Conservation (phyloP, 1,140 invertebrate genomes). For the Nilaparvata lugens region DNA sequence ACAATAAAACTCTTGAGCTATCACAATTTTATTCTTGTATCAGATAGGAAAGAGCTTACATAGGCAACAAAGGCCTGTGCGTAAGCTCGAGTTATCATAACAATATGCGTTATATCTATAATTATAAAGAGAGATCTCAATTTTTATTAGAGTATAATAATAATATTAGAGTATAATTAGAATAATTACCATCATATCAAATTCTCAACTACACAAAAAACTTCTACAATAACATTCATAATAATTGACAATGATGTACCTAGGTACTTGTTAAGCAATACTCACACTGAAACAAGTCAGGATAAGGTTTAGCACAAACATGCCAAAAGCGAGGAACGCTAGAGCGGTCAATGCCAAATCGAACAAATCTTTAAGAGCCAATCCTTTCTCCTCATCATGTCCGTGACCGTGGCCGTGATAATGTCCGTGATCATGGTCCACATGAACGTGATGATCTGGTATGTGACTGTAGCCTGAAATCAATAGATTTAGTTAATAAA, state of each 20-base stretch:
- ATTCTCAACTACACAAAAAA: too few species aligned
- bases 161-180: background rate
- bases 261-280: conserved; percentile 6
- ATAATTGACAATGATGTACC: background rate
- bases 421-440: conserved; percentile 19
- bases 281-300: conserved; percentile 46
- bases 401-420: conserved; percentile 25
- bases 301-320: conserved; percentile 63
- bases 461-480: too few species aligned
- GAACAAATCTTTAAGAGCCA: conserved; percentile 59
- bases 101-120: too few species aligned
- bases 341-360: conserved; percentile 67
- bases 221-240: background rate
- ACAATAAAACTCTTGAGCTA: too few species aligned
- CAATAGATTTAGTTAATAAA: background rate
- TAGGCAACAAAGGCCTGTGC: too few species aligned
- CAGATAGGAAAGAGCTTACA: too few species aligned
- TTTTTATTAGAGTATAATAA: too few species aligned
- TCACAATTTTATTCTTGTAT: too few species aligned
- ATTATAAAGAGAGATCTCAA: too few species aligned
- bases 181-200: too few species aligned
- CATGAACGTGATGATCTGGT: background rate
- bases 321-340: conserved; percentile 65
- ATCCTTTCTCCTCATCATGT: conserved; percentile 32
- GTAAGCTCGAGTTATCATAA: too few species aligned